Evolutionary conservation across 2,113 vertebrate species (phyloP).

Genomic region (Saguinus midas): DNA sequence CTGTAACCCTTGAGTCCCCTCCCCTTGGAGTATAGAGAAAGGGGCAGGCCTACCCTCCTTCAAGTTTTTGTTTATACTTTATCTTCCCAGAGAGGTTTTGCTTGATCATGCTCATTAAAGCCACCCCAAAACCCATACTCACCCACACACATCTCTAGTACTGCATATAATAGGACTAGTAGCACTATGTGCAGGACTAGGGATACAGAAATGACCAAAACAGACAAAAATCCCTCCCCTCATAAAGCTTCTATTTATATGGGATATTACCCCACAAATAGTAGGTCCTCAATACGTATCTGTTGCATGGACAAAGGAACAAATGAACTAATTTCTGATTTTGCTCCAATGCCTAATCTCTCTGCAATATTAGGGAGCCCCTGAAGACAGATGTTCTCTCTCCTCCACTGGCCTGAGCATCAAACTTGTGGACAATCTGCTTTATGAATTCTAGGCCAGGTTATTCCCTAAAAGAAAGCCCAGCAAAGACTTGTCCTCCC

Average conservation of each 20-base stretch:
- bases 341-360: background rate
- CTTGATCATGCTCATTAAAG: background rate
- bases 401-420: background rate
- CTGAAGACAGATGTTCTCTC: background rate
- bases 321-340: rapidly evolving
- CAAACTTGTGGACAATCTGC: rapidly evolving
- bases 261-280: too few species aligned
- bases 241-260: too few species aligned
- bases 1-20: too few species aligned
- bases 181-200: too few species aligned
- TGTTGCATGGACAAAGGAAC: background rate
- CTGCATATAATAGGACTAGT: background rate
- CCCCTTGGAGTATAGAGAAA: too few species aligned
- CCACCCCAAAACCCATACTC: background rate
- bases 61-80: background rate
- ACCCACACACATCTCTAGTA: too few species aligned
- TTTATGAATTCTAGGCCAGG: too few species aligned
- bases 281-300: too few species aligned
- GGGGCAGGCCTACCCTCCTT: background rate
- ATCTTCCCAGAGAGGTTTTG: background rate
- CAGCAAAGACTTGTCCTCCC: background rate
- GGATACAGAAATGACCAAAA: too few species aligned
- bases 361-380: background rate
- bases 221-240: too few species aligned
- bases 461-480: background rate